Base-by-base conservation (phyloP, 1,140 invertebrate species). In the Tenebrio molitor region DNA sequence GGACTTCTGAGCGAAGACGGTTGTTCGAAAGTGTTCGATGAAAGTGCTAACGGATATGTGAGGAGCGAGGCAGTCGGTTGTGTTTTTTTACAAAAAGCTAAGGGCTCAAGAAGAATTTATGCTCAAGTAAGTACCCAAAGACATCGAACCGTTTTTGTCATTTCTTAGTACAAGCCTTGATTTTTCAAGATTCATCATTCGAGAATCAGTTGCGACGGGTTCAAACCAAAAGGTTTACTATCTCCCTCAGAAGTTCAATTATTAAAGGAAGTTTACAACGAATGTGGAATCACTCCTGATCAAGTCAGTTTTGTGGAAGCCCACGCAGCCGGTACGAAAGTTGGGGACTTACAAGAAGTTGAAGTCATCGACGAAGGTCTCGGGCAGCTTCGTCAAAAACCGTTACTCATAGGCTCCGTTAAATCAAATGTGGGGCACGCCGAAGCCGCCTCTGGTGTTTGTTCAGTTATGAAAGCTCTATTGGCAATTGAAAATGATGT, bases 341-440 rank as follows among this genome's bases (percentile, higher is more conserved):
- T 92, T 0, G 92, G 92, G 15, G 97, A 98, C 84, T 91, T 92
- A 72, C 95, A 97, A 83, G 97, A 99, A 85, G 81, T 95, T 0
- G 88, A 90, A 76, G 93, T 94, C 0, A 90, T 98, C 10, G 91
- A 94, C n/a, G n/a, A n/a, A n/a, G n/a, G n/a, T n/a, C n/a, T 15
- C 89, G 91, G 75, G 87, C 96, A 1, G 92, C 97, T 78, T 2
- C 85, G 91, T 14, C 85, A 77, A 0, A 85, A 83, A 0, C 93
- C 96, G 0, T 84, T 99, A 0, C 82, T 88, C 19, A 92, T 98
- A 74, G 97, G 97, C 2, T 95, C 96, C 0, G 87, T 97, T 0
- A 99, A 99, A 81, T 96, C 95, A 0, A 98, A 97, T 83, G 87
- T 97, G 79, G 97, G 97, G 0, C 97, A 99, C 82, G 89, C 93